These are phyloP conservation scores for Aleiodes testaceus DNA, from an alignment of 2,888 invertebrate species.

Conservation along the genomic window DNA sequence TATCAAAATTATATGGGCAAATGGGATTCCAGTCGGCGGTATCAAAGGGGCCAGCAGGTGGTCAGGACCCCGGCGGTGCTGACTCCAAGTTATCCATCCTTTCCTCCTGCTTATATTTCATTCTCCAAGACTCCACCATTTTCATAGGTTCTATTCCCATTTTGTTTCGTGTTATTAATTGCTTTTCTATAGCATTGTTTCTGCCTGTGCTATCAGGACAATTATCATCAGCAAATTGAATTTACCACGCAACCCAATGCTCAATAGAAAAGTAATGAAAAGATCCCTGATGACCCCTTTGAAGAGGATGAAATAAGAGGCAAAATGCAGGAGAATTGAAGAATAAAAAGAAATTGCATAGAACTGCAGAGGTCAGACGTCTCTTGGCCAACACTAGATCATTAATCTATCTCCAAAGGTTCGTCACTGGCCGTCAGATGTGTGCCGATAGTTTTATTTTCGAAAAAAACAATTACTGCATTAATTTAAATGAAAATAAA, in stretches of 20 bases:
- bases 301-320: constrained; percentile 42
- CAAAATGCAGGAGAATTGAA: not conserved
- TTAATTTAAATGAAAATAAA: constrained; percentile 8
- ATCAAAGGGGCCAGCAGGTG: constrained; percentile 73
- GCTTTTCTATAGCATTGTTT: constrained; percentile 23
- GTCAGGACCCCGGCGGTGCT: constrained; percentile 62
- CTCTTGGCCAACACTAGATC: constrained; percentile 58
- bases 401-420: constrained; percentile 66
- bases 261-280: constrained; percentile 36
- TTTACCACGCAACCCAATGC: not conserved
- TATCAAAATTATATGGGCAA: constrained; percentile 69
- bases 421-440: constrained; percentile 67
- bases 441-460: constrained; percentile 64
- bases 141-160: constrained; percentile 16
- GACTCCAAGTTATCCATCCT: constrained; percentile 52
- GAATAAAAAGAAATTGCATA: constrained; percentile 34
- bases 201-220: too few species aligned
- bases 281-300: constrained; percentile 28
- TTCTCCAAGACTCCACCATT: constrained; percentile 36
- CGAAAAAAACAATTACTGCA: constrained; percentile 32
- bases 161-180: constrained; percentile 28
- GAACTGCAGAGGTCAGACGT: constrained; percentile 48
- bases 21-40: constrained; percentile 70
- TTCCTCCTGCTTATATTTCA: constrained; percentile 35
- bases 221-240: too few species aligned